Conservation (phyloP, 2,797 vertebrate genomes). For the Hyperoplus immaculatus region DNA sequence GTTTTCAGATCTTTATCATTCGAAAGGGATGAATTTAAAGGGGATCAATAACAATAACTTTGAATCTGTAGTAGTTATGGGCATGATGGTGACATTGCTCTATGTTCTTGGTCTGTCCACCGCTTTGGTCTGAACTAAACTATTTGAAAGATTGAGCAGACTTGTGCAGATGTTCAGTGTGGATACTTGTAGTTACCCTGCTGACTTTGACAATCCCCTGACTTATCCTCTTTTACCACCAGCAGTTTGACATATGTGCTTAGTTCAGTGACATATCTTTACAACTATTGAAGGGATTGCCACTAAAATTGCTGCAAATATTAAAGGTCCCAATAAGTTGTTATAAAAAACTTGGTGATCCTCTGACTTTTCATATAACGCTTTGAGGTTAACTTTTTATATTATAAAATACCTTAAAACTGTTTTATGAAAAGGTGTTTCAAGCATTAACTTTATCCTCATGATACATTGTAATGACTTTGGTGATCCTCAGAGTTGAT, state of each 20-base stretch:
- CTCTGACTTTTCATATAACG: not conserved
- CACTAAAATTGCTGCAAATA: not conserved
- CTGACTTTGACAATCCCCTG: no score
- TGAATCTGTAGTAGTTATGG: not conserved
- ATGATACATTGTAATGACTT: not conserved
- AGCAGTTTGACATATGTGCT: no score
- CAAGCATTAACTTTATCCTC: not conserved
- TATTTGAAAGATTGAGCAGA: not conserved
- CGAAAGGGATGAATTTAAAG: not conserved
- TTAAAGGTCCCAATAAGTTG: not conserved
- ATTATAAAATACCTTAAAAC: not conserved
- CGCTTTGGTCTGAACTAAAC: not conserved
- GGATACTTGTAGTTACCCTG: no score
- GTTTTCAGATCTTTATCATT: not conserved
- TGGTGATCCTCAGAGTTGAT: not conserved
- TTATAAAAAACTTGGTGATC: not conserved
- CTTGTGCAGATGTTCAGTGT: no score
- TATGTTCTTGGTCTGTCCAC: not conserved
- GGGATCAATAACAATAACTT: not conserved
- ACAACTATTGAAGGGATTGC: not conserved
- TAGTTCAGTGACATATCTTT: not conserved
- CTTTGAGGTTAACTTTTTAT: not conserved
- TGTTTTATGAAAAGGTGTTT: not conserved
- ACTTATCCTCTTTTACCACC: no score
- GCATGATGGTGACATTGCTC: no score